phyloP scores from a whole-genome alignment of 2,113 vertebrate genomes.

The Gorsachius goisagi region DNA sequence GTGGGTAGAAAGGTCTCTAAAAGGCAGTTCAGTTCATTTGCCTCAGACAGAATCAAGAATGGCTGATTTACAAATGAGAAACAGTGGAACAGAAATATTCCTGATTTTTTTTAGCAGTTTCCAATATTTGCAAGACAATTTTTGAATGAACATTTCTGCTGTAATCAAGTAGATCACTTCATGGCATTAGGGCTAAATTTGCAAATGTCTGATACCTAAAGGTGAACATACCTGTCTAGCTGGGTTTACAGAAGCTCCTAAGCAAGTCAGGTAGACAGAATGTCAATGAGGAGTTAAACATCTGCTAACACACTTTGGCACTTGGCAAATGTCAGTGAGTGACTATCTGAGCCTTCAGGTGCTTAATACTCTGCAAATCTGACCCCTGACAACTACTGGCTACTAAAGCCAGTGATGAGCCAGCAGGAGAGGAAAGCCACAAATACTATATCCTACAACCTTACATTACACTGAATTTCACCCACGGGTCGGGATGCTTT shows the following conservation, averaged over 20 bases:
- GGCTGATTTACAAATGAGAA: neutral
- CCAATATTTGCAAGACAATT: neutral
- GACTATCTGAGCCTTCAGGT: neutral
- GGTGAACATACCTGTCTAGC: neutral
- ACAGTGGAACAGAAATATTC: neutral
- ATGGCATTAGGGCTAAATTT: neutral
- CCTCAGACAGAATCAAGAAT: neutral
- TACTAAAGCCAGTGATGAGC: neutral
- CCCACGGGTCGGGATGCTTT: neutral
- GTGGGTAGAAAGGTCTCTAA: neutral
- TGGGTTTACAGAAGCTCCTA: neutral
- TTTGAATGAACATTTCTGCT: neutral
- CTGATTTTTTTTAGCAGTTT: neutral
- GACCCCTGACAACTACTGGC: neutral
- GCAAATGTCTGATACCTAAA: neutral
- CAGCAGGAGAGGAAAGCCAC: neutral
- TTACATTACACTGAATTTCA: neutral
- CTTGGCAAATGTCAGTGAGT: neutral
- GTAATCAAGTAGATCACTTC: neutral
- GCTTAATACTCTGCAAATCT: neutral
- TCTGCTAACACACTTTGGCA: neutral
- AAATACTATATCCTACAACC: fast-evolving
- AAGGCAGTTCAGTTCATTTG: neutral
- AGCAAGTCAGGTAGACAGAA: neutral
- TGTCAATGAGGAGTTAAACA: neutral